Evolutionary conservation across 35 echinoderm and acorn worm genomes (phyloP), one percentile per base, ranked within the genome.

Genomic region (Apostichopus parvimensis): DNA sequence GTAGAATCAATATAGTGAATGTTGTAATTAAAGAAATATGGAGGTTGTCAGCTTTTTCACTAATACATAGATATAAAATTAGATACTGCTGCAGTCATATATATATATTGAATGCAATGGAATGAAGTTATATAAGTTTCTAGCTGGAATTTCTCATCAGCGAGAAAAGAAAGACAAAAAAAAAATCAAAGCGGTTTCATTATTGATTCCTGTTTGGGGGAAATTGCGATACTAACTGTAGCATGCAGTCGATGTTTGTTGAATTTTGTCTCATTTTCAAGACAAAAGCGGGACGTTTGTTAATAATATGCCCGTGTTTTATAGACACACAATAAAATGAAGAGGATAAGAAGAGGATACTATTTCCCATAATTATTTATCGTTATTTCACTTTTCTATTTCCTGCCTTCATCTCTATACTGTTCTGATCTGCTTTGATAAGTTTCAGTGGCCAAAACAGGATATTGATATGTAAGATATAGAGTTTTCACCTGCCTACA

Each of bases 11-110:
- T 84, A 84, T 84, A 58, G 20, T 84, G 81, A 57, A 84, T 84
- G 81, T 84, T 58, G 81, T 84, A 84, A 84, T 84, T 84, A 84
- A 84, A 58, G 81, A 84, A 84, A 84, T 58, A 84, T 84, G 57
- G 81, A 84, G 81, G 56, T 84, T 84, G 81, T 56, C 81, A 84
- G 81, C 17, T 84, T 84, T 84, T 84, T 84, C 11, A 25, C 34
- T 45, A 45, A 59, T 15, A 59, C 58, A 84, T 22, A 62, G 53
- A 58, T 17, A 58, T 58, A 61, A 84, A 58, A 84, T 84, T 84
- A 59, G 81, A 58, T 56, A 56, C 10, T 45, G 34, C 34, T 45
- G 34, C 34, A 45, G 34, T 45, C 34, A 45, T 45, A 45, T 45
- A 45, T 45, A 45, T 45, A 45, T 45, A 12, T 61, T 84, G 23